Conservation (phyloP, 2,797 vertebrate genomes). For the Ficedula albicollis region DNA sequence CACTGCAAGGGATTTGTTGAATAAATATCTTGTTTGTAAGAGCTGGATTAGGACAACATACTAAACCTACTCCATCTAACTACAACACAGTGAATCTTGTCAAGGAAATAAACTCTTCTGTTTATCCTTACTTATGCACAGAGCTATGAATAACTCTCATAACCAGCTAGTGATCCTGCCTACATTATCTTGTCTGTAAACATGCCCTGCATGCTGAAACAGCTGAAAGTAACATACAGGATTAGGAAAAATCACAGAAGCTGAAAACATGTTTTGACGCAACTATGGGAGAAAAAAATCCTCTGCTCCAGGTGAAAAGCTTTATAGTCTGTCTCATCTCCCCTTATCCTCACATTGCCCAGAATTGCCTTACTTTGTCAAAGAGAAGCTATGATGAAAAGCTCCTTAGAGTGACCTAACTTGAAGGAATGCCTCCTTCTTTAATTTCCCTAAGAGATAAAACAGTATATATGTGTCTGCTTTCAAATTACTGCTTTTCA, state of each 20-base stretch:
- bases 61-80: neutral
- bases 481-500: neutral
- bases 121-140: slow-evolving; percentile 31
- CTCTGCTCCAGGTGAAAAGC: slow-evolving; percentile 15
- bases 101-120: slow-evolving; percentile 48
- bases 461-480: neutral
- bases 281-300: neutral
- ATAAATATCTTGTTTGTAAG: slow-evolving; percentile 30
- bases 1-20: slow-evolving; percentile 30
- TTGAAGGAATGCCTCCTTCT: neutral
- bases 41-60: neutral
- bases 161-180: slow-evolving; percentile 35
- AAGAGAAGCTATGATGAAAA: neutral
- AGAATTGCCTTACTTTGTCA: neutral
- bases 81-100: neutral
- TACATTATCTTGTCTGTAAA: slow-evolving; percentile 28
- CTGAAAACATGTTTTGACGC: slow-evolving; percentile 24
- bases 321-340: neutral
- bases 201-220: slow-evolving; percentile 33
- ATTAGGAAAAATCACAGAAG: slow-evolving; percentile 44
- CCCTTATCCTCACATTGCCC: neutral
- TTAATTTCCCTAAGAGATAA: neutral
- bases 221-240: slow-evolving; percentile 28
- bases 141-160: neutral
- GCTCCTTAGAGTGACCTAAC: neutral